Conservation (phyloP, 2,797 vertebrate species). For the Mus minutoides region DNA sequence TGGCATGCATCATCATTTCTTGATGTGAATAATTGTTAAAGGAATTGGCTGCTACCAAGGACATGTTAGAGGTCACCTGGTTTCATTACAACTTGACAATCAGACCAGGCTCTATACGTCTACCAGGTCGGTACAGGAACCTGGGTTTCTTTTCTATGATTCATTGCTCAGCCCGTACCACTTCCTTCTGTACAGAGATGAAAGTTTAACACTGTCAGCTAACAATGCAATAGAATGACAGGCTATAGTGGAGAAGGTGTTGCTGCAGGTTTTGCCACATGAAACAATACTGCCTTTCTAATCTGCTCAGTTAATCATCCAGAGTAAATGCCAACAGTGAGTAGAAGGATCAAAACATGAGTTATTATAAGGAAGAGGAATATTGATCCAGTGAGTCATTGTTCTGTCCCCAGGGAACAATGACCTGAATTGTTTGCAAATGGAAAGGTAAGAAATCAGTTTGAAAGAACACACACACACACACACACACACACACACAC, state of each 20-base stretch:
- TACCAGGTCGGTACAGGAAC: background rate
- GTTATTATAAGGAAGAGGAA: slow-evolving; percentile 68
- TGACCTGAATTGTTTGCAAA: slow-evolving; percentile 75
- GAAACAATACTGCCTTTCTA: slow-evolving; percentile 54
- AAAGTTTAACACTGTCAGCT: background rate
- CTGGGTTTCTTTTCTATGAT: background rate
- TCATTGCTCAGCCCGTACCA: background rate
- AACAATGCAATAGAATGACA: background rate
- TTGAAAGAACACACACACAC: background rate
- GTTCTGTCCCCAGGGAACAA: slow-evolving; percentile 71
- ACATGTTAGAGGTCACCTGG: background rate
- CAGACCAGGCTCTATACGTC: background rate
- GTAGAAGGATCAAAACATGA: background rate
- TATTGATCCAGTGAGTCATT: slow-evolving; percentile 77
- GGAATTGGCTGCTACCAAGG: background rate
- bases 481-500: background rate
- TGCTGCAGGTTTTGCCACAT: background rate
- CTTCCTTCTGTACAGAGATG: background rate
- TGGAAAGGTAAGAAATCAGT: slow-evolving; percentile 61
- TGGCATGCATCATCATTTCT: background rate
- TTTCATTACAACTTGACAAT: background rate
- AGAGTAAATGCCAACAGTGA: slow-evolving; percentile 66
- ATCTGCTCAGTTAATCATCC: background rate
- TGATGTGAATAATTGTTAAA: background rate
- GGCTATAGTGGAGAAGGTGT: background rate